A percentile compares a stretch with the other conserved stretches of the same genome.
phyloP scores from a whole-genome alignment of 2,797 vertebrate genomes.

The Choloepus didactylus region DNA sequence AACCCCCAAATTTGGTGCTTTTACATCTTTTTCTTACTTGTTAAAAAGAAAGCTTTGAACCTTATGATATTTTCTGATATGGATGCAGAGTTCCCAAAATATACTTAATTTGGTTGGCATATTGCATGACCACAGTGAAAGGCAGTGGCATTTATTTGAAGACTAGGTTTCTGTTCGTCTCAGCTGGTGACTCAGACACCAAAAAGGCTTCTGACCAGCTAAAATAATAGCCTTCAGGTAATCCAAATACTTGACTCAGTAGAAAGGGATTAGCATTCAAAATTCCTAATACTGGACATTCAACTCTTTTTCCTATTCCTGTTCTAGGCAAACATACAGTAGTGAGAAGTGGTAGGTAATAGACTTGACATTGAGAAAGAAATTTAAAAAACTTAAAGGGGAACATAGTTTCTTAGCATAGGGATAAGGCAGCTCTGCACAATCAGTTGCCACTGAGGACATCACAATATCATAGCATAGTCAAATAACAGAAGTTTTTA shows the following conservation, averaged over 20 bases:
- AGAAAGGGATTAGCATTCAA: neutral
- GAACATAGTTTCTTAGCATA: neutral
- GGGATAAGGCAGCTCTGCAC: neutral
- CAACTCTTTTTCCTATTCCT: slow-evolving; percentile 8
- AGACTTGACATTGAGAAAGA: neutral
- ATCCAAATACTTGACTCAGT: neutral
- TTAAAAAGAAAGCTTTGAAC: neutral
- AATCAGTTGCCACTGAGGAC: neutral
- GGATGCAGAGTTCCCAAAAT: neutral
- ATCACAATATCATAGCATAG: neutral
- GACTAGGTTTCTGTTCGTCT: slow-evolving; percentile 38
- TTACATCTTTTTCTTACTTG: neutral
- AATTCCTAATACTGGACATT: neutral
- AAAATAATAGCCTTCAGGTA: neutral
- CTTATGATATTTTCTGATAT: neutral
- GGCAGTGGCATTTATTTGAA: neutral
- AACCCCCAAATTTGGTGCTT: neutral
- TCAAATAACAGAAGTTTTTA: neutral
- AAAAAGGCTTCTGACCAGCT: neutral
- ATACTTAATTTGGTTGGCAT: neutral
- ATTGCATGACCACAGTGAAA: slow-evolving; percentile 11
- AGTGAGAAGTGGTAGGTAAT: neutral
- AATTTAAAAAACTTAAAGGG: neutral
- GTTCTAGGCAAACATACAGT: neutral
- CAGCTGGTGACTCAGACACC: neutral